A percentile compares a stretch with the other conserved stretches of the same genome.
These are phyloP conservation scores for Allobates femoralis DNA, from an alignment of 2,797 vertebrate genomes.

Conservation along the genomic window DNA sequence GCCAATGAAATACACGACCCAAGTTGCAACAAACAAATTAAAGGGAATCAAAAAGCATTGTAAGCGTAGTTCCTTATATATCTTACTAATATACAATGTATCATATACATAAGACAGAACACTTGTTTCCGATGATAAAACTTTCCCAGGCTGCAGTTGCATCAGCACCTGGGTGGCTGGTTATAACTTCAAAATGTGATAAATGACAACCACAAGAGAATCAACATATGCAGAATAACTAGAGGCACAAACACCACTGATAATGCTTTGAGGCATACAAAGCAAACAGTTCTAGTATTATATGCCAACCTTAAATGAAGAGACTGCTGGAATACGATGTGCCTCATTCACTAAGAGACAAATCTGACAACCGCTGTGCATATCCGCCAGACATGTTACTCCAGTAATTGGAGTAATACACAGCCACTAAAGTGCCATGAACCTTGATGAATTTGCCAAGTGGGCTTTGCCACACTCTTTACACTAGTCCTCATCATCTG, in stretches of 20 bases:
- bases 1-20: background rate
- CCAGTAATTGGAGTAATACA: too few relatives aligned
- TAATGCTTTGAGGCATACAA: background rate
- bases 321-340: too few relatives aligned
- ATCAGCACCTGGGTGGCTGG: background rate
- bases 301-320: too few relatives aligned
- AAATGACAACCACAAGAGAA: background rate
- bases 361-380: too few relatives aligned
- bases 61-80: background rate
- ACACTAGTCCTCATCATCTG: too few relatives aligned
- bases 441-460: too few relatives aligned
- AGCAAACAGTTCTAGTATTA: background rate
- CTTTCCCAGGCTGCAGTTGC: background rate
- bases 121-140: too few relatives aligned
- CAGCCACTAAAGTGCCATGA: too few relatives aligned
- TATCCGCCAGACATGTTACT: too few relatives aligned
- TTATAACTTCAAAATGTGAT: background rate
- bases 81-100: background rate
- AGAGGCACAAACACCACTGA: background rate
- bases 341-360: too few relatives aligned
- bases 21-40: background rate
- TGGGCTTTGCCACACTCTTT: too few relatives aligned
- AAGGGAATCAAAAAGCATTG: background rate
- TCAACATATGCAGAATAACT: background rate
- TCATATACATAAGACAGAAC: too few relatives aligned